Conservation (phyloP, 2,888 invertebrate genomes). For the Masnerella sp. region DNA sequence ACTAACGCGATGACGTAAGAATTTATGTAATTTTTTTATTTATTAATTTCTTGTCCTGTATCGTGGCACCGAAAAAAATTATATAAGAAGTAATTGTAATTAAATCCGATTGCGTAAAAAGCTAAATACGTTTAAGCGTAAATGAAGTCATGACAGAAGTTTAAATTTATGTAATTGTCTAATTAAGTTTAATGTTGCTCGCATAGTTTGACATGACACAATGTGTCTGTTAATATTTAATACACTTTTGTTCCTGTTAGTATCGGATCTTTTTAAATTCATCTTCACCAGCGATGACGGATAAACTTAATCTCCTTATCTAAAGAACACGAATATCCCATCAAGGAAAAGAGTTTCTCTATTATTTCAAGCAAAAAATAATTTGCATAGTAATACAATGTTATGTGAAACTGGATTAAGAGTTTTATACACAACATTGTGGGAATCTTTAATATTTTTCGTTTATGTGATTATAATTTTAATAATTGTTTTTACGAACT, state of each 20-base stretch:
- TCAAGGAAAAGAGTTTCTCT: conserved; percentile 38
- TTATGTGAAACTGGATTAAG: conserved; percentile 14
- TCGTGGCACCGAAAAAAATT: conserved; percentile 14
- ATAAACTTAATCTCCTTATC: conserved; percentile 24
- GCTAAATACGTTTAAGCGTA: conserved; percentile 1
- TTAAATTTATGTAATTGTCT: conserved; percentile 23
- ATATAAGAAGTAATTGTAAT: conserved; percentile 25
- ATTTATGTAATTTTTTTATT: conserved; percentile 29
- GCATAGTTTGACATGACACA: no score
- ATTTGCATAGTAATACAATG: conserved; percentile 36
- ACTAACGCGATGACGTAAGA: conserved; percentile 5
- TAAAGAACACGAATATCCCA: conserved; percentile 42
- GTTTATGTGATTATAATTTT: background rate
- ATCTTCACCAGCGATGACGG: no score
- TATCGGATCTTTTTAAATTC: no score
- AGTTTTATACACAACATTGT: no score
- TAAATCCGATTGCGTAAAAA: conserved; percentile 24
- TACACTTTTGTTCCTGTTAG: background rate
- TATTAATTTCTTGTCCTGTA: conserved; percentile 16
- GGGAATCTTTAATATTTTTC: background rate
- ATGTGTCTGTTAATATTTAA: background rate
- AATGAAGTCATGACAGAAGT: background rate
- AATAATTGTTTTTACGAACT: background rate
- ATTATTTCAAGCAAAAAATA: conserved; percentile 40
- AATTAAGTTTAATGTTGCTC: background rate